These are phyloP conservation scores for Euthynnus affinis DNA, from an alignment of 2,797 vertebrate species.

Conservation along the genomic window DNA sequence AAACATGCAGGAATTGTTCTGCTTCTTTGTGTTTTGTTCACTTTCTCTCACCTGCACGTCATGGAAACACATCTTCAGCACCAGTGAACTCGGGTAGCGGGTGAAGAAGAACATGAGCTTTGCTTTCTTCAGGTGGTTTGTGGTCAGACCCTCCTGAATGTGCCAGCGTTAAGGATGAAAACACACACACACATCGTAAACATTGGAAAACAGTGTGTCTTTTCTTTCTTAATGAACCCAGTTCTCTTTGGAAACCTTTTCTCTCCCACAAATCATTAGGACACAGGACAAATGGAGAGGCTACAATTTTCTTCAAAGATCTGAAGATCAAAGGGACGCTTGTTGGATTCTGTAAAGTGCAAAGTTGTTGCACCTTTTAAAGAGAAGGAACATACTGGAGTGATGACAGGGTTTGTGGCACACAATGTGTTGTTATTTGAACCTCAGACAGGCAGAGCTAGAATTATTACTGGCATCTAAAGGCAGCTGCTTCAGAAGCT, in stretches of 20 bases:
- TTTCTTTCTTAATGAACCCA: constrained; percentile 7
- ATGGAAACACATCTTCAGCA: constrained; percentile 91
- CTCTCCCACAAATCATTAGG: constrained; percentile 24
- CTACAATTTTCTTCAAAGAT: constrained; percentile 32
- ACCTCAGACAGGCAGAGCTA: constrained; percentile 6
- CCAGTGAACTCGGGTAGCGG: constrained; percentile 91
- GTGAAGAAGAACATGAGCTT: constrained; percentile 96
- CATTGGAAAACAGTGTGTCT: neutral
- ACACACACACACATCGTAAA: neutral
- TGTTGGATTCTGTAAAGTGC: constrained; percentile 20
- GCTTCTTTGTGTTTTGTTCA: neutral
- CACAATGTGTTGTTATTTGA: constrained; percentile 1
- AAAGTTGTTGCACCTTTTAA: constrained; percentile 9
- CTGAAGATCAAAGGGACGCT: constrained; percentile 33
- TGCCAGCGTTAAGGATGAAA: constrained; percentile 81
- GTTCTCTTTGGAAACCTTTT: constrained; percentile 6
- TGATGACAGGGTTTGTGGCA: constrained; percentile 6
- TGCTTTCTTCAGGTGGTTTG: constrained; percentile 92
- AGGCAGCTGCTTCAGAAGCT: neutral
- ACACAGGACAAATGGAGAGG: neutral
- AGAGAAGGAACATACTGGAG: neutral
- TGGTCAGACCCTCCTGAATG: constrained; percentile 89
- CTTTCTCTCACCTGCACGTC: constrained; percentile 91
- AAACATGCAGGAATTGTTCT: neutral
- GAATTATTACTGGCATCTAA: constrained; percentile 5